These are phyloP conservation scores for Tenthredo amoena DNA, from an alignment of 2,888 invertebrate genomes.

Conservation along the genomic window DNA sequence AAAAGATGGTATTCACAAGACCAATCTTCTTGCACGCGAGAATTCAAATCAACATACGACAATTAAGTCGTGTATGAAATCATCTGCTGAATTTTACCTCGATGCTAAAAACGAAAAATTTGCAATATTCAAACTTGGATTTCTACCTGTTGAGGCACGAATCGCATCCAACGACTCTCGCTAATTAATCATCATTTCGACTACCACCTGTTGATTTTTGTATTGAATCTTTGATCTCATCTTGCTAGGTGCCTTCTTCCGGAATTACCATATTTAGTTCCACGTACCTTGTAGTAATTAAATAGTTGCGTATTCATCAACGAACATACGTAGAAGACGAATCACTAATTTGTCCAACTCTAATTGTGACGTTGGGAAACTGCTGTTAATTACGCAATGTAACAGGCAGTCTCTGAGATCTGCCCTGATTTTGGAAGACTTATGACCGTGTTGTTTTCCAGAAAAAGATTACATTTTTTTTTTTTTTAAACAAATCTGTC, in stretches of 20 bases:
- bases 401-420: neutral
- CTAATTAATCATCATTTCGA: neutral
- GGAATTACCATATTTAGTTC: neutral
- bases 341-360: neutral
- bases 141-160: neutral
- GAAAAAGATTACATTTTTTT: neutral
- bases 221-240: neutral
- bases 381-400: neutral
- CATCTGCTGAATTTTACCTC: neutral
- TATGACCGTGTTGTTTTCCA: neutral
- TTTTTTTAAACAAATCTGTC: neutral
- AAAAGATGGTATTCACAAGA: conserved; percentile 1
- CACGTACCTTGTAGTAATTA: neutral
- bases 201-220: neutral
- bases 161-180: neutral
- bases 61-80: neutral
- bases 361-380: conserved; percentile 1
- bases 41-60: neutral
- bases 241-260: neutral
- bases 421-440: neutral
- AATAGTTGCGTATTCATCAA: neutral
- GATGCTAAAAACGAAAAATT: neutral
- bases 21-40: conserved; percentile 20
- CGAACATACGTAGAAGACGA: neutral
- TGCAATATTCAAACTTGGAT: neutral